Percentiles rank a stretch among this genome's conserved stretches.
These are phyloP conservation scores for Ferrisia virgata DNA, from an alignment of 2,888 invertebrate species.

Conservation along the genomic window DNA sequence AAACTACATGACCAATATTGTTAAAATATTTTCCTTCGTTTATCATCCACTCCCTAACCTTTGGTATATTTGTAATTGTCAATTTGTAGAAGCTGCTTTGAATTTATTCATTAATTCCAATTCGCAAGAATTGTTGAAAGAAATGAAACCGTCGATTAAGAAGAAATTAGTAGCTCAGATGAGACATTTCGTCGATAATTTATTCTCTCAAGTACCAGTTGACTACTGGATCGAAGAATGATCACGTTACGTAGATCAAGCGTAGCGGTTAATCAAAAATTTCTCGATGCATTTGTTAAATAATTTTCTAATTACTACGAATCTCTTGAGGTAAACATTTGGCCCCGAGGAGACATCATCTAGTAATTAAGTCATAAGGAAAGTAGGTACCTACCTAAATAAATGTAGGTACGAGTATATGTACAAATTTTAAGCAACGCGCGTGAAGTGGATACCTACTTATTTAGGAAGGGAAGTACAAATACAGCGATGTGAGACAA, in stretches of 20 bases:
- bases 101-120: slow-evolving; percentile 84
- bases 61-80: not conserved
- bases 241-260: not conserved
- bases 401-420: not conserved
- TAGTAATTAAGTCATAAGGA: not conserved
- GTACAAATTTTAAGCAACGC: no score
- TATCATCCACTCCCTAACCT: not conserved
- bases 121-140: slow-evolving; percentile 76
- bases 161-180: slow-evolving; percentile 72
- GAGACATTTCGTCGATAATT: slow-evolving; percentile 69
- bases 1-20: slow-evolving; percentile 55
- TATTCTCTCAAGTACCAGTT: slow-evolving; percentile 73
- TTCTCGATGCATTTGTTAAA: not conserved
- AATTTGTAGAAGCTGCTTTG: slow-evolving; percentile 71
- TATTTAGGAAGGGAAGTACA: not conserved
- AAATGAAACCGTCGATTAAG: slow-evolving; percentile 82
- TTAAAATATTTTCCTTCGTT: no score
- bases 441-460: not conserved
- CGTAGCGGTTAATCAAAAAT: not conserved
- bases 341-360: not conserved
- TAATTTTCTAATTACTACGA: not conserved
- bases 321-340: not conserved
- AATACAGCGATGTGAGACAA: not conserved
- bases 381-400: not conserved
- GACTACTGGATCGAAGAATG: slow-evolving; percentile 67